Evolutionary conservation across 1,140 invertebrate species (phyloP).

Genomic region (Gonatopus flavifemur): DNA sequence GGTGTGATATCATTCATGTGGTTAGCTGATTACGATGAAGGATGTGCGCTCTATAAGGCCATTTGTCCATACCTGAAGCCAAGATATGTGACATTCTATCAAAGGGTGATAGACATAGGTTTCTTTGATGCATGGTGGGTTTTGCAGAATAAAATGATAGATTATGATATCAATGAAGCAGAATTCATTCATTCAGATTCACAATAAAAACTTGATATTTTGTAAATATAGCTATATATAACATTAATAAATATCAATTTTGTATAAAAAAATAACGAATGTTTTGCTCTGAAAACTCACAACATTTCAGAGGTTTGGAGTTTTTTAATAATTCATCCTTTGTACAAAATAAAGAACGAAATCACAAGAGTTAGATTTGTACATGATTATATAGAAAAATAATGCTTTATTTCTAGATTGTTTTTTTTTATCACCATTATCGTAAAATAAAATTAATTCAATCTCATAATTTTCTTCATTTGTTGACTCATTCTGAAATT

Average conservation of each 20-base stretch:
- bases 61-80: conserved; percentile 73
- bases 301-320: not conserved
- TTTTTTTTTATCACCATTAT: not conserved
- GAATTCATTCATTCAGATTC: conserved; percentile 26
- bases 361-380: not conserved
- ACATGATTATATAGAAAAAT: no score
- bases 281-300: not conserved
- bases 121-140: conserved; percentile 75
- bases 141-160: conserved; percentile 34
- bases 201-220: not conserved
- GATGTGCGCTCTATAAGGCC: conserved; percentile 70
- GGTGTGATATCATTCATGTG: conserved; percentile 76
- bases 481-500: no score
- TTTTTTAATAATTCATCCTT: not conserved
- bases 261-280: conserved; percentile 1
- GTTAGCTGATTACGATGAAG: conserved; percentile 67
- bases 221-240: not conserved
- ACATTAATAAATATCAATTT: conserved; percentile 3
- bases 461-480: not conserved
- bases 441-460: no score
- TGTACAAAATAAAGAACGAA: not conserved
- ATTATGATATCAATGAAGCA: conserved; percentile 38
- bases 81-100: conserved; percentile 61
- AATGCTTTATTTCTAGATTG: not conserved
- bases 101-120: conserved; percentile 76